A percentile compares a stretch with the other conserved stretches of the same genome.
Evolutionary conservation across 2,797 vertebrate genomes (phyloP).

Genomic region (Masticophis lateralis): DNA sequence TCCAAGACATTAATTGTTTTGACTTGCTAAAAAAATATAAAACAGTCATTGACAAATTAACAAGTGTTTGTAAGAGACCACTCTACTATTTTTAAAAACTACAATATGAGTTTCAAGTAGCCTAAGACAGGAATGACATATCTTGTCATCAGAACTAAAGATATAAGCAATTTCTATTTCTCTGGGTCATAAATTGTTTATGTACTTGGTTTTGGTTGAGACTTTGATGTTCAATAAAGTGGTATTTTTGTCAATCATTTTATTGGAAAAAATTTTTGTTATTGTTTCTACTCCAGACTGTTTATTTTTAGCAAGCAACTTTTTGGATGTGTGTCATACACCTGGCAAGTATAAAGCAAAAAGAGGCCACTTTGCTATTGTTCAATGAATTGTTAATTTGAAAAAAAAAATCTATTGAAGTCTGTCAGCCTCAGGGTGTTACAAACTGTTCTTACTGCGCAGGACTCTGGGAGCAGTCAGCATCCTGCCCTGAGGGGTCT

Average conservation of each 20-base stretch:
- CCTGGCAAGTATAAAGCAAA: not conserved
- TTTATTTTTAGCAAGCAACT: not conserved
- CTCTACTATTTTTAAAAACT: conserved; percentile 31
- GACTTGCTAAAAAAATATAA: conserved; percentile 57
- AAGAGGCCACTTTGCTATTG: not conserved
- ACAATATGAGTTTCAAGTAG: conserved; percentile 42
- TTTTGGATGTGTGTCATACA: not conserved
- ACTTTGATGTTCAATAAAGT: conserved; percentile 40
- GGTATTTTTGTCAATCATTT: not conserved
- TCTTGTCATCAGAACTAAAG: conserved; percentile 47
- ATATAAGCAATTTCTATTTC: conserved; percentile 25
- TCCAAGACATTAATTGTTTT: conserved; percentile 31
- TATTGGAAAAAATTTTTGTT: not conserved
- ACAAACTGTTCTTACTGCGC: too few species aligned
- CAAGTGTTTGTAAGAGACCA: conserved; percentile 34
- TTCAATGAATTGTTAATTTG: not conserved
- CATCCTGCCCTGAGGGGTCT: too few species aligned
- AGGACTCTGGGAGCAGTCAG: too few species aligned
- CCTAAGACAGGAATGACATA: conserved; percentile 51
- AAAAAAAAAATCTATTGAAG: not conserved
- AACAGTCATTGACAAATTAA: conserved; percentile 57
- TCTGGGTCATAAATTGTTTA: conserved; percentile 19
- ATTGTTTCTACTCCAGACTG: not conserved
- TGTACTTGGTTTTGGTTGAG: conserved; percentile 29
- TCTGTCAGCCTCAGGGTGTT: not conserved